These are phyloP conservation scores for Polydrusus cervinus DNA, from an alignment of 2,888 invertebrate genomes.

Conservation along the genomic window DNA sequence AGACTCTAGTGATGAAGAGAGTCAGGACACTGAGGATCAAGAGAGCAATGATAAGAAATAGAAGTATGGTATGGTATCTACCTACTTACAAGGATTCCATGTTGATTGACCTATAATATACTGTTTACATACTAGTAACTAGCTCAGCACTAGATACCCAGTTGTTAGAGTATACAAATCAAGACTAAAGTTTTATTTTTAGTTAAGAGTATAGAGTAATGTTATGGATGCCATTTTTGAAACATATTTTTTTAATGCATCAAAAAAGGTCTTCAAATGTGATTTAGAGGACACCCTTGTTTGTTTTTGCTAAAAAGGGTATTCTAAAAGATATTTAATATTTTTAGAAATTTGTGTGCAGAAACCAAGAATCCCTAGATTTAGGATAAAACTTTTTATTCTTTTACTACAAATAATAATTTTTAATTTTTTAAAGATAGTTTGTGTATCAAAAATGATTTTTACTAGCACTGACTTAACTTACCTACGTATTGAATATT, in stretches of 20 bases:
- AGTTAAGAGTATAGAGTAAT: neutral
- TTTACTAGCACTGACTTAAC: neutral
- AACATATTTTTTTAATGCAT: neutral
- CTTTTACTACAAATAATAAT: slow-evolving; percentile 1
- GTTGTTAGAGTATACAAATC: slow-evolving; percentile 16
- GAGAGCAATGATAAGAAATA: slow-evolving; percentile 16
- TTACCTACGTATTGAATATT: slow-evolving; percentile 3
- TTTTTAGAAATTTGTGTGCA: slow-evolving; percentile 24
- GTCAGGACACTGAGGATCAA: neutral
- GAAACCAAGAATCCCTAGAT: slow-evolving; percentile 13
- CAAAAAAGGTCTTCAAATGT: slow-evolving; percentile 10
- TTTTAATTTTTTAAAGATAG: neutral
- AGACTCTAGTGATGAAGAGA: too few species aligned
- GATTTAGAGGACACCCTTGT: neutral
- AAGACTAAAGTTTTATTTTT: slow-evolving; percentile 24
- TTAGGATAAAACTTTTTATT: slow-evolving; percentile 18
- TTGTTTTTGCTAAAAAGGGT: slow-evolving; percentile 25
- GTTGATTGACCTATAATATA: slow-evolving; percentile 2
- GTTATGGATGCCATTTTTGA: neutral
- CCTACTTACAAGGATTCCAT: neutral
- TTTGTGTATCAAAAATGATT: neutral
- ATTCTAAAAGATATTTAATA: slow-evolving; percentile 35
- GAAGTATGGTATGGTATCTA: neutral
- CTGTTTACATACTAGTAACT: slow-evolving; percentile 1
- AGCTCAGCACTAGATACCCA: slow-evolving; percentile 24